Conservation (phyloP, 2,113 vertebrate species). For the Platysternon megacephalum region DNA sequence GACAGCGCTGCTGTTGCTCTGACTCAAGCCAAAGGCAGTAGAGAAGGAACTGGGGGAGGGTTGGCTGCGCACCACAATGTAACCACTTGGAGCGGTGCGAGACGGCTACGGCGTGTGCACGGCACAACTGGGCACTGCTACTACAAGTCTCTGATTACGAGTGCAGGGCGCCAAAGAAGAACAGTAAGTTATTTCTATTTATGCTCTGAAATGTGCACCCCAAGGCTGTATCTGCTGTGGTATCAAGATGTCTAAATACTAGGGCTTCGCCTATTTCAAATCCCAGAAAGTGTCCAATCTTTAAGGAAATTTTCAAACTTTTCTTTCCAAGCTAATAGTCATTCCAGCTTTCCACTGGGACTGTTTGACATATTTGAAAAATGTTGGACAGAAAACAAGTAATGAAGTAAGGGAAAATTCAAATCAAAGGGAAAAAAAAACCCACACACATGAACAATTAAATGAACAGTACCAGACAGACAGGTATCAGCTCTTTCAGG, state of each 20-base stretch:
- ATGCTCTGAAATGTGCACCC: no score
- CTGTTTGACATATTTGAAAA: neutral
- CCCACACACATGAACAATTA: neutral
- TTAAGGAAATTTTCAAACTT: neutral
- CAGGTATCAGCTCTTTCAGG: neutral
- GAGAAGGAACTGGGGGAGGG: no score
- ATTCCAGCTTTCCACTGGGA: neutral
- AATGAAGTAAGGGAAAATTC: neutral
- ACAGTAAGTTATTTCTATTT: no score
- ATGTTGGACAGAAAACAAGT: neutral
- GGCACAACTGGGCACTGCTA: no score
- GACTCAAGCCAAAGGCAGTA: no score
- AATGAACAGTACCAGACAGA: neutral
- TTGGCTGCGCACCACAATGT: no score
- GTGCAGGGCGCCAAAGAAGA: no score
- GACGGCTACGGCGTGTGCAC: no score
- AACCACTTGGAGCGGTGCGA: no score
- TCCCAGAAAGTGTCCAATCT: neutral
- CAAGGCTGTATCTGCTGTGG: no score
- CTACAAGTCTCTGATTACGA: no score
- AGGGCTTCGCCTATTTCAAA: neutral
- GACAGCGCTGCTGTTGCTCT: no score
- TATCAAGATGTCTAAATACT: neutral
- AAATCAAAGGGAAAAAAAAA: neutral
- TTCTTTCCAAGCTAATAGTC: neutral